These are phyloP conservation scores for Coremacera marginata DNA, from an alignment of 2,888 invertebrate genomes.

Conservation along the genomic window DNA sequence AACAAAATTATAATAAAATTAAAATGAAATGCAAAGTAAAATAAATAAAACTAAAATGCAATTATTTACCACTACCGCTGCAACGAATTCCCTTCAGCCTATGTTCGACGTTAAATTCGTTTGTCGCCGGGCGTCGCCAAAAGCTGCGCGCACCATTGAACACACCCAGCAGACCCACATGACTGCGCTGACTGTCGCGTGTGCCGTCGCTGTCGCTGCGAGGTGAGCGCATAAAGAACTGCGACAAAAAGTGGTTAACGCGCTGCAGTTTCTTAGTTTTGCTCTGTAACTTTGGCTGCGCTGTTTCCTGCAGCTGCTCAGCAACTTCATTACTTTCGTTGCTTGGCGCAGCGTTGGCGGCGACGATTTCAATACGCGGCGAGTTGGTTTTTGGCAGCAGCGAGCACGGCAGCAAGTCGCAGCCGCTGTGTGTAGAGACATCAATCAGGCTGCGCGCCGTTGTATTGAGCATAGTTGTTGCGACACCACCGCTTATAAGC, in stretches of 20 bases:
- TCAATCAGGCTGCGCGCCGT: conserved; percentile 27
- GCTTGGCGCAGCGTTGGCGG: neutral
- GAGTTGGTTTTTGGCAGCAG: neutral
- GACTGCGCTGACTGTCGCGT: conserved; percentile 66
- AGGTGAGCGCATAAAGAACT: conserved; percentile 56
- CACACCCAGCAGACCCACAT: conserved; percentile 62
- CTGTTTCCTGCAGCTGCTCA: conserved; percentile 21
- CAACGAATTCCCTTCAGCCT: conserved; percentile 67
- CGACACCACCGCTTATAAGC: neutral
- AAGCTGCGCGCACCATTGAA: conserved; percentile 54
- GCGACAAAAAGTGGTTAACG: conserved; percentile 52
- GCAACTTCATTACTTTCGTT: conserved; percentile 17
- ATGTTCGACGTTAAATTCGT: conserved; percentile 59
- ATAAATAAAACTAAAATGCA: conserved; percentile 42
- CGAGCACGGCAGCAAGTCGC: conserved; percentile 47
- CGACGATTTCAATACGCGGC: conserved; percentile 30
- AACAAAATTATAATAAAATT: conserved; percentile 22
- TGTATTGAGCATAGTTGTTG: neutral
- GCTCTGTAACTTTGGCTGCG: conserved; percentile 28
- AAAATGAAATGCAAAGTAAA: conserved; percentile 47
- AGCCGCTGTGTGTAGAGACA: conserved; percentile 53
- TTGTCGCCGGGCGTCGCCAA: conserved; percentile 53
- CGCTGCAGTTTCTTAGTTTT: conserved; percentile 47
- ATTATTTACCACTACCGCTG: conserved; percentile 66
- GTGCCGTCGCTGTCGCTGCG: conserved; percentile 51